phyloP scores from a whole-genome alignment of 2,113 vertebrate species.

The Sinocyclocheilus anshuiensis region DNA sequence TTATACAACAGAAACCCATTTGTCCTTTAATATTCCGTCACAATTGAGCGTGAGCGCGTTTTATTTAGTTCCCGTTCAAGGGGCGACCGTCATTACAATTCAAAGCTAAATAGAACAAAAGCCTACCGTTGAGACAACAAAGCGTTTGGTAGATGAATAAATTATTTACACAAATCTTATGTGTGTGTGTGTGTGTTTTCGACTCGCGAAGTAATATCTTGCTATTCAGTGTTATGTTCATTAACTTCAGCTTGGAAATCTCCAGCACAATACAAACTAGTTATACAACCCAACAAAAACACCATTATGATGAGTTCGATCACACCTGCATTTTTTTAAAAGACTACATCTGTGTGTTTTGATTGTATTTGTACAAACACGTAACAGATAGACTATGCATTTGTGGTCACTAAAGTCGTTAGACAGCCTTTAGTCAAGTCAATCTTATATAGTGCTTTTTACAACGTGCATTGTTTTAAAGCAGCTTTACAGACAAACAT shows the following conservation, averaged over 20 bases:
- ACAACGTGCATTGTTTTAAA: neutral
- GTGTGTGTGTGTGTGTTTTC: neutral
- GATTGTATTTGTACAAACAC: neutral
- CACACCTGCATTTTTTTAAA: neutral
- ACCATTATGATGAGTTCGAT: neutral
- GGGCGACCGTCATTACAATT: slow-evolving; percentile 12
- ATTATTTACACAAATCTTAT: neutral
- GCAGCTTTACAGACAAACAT: neutral
- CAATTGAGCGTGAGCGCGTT: neutral
- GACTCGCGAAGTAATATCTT: neutral
- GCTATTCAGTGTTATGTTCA: neutral
- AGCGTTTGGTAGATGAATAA: neutral
- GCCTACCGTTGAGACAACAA: slow-evolving; percentile 8
- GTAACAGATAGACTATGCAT: neutral
- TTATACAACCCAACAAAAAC: neutral
- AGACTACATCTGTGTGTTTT: neutral
- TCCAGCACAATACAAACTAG: neutral
- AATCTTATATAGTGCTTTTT: neutral
- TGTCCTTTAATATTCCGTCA: neutral
- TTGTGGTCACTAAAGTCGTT: neutral
- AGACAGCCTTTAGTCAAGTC: neutral
- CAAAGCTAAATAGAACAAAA: slow-evolving; percentile 12
- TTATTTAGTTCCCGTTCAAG: slow-evolving; percentile 12
- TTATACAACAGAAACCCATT: neutral
- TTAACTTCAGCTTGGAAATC: neutral